Base-by-base conservation (phyloP, 2,113 vertebrate genomes). In the Heteronetta atricapilla region DNA sequence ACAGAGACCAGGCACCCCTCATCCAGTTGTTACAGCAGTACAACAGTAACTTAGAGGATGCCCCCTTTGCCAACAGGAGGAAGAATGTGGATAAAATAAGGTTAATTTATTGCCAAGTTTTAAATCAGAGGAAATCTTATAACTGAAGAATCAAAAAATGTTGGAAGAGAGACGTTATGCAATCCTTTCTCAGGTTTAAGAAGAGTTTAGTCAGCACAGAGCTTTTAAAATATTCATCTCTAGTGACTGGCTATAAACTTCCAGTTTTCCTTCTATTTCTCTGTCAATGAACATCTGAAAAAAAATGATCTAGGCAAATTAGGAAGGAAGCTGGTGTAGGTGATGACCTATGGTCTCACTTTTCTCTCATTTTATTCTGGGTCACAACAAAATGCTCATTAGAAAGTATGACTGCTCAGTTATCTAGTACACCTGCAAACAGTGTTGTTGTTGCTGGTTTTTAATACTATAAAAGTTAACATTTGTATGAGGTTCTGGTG, bases 381-480 rank as follows among this genome's bases (percentile, higher is more conserved):
- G 9, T 67, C n/a, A 42, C n/a, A 68, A 28, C 29, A 55, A 25
- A 20, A 67, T 5, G 14, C 14, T 48, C 16, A 34, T 73, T 42
- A 83, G 52, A 73, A 72, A 60, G 20, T 44, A 53, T 26, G 19
- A 64, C 11, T 38, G 40, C 33, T 80, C 23, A 44, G 4, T 38
- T 15, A 52, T 77, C 42, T 44, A 15, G 17, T 28, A 70, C 0
- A 3, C 15, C 29, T 73, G 29, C 3, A 53, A 67, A 40, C 17
- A 28, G 29, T 66, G 8, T 10, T 72, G 46, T 48, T 60, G 31
- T 58, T 8, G 38, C 38, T 38, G n/a, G 79, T n/a, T 53, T 67
- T 67, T 28, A 83, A 67, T 85, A 56, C 13, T 44, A n/a, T n/a
- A 84, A 96, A 88, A 60, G 26, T 68, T 81, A 95, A 64, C n/a